Conservation (phyloP, 37 sponge, comb jelly and placozoan genomes). For the Lycopodina hypogea region DNA sequence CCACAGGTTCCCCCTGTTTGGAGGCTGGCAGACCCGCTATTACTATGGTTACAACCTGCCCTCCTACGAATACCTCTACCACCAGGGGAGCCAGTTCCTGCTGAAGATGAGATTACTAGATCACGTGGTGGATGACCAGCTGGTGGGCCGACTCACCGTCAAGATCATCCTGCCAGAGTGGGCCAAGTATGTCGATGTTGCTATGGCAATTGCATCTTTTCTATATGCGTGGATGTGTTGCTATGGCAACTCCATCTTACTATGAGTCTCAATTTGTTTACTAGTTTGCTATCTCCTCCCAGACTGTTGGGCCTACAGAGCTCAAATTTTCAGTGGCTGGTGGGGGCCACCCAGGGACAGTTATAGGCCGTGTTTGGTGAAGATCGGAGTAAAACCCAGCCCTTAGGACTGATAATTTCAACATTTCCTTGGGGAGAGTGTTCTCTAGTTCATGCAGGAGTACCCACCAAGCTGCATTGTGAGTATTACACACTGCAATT, state of each 20-base stretch:
- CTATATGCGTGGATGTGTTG: background rate
- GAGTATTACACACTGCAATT: no score
- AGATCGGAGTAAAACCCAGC: no score
- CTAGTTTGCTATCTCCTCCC: no score
- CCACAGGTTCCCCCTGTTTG: constrained; percentile 91
- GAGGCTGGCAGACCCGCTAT: constrained; percentile 97
- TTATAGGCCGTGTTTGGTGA: no score
- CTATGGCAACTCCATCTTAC: background rate
- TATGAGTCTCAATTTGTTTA: no score
- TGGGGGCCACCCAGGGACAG: no score
- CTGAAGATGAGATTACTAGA: constrained; percentile 88
- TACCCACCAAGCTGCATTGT: no score
- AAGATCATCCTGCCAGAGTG: constrained; percentile 90
- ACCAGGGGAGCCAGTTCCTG: constrained; percentile 62
- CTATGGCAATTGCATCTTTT: background rate
- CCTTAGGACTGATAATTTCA: no score
- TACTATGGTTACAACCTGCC: constrained; percentile 94
- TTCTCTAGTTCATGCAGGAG: no score
- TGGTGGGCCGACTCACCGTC: constrained; percentile 59
- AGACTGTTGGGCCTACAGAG: background rate
- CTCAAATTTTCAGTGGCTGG: no score
- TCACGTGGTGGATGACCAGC: constrained; percentile 88
- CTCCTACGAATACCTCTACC: constrained; percentile 84
- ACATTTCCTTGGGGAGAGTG: no score
- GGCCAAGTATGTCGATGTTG: constrained; percentile 60